Percentiles rank a stretch among this genome's conserved stretches.
Conservation (phyloP, 2,888 invertebrate species). For the Drosophila mercatorum region DNA sequence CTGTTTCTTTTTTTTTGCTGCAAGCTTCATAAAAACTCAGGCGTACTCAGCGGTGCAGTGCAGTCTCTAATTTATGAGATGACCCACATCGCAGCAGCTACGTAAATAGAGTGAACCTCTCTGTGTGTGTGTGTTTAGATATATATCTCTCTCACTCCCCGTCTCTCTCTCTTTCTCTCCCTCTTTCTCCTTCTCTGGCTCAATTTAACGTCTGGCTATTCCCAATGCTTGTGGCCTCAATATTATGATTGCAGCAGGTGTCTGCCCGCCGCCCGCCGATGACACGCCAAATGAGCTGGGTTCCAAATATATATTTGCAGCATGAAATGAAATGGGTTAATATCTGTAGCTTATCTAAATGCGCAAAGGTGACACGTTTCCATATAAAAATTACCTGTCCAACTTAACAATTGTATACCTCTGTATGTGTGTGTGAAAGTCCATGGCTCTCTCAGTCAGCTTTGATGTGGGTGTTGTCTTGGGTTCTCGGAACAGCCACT, state of each 20-base stretch:
- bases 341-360: constrained; percentile 25
- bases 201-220: constrained; percentile 8
- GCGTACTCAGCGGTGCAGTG: neutral
- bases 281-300: constrained; percentile 23
- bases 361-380: constrained; percentile 17
- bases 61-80: constrained; percentile 8
- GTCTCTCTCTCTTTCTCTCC: too few species aligned
- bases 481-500: too few species aligned
- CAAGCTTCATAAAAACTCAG: constrained; percentile 4
- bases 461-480: constrained; percentile 2
- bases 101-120: neutral
- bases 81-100: constrained; percentile 8
- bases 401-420: neutral
- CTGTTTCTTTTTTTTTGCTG: neutral
- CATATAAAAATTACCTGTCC: constrained; percentile 6
- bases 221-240: constrained; percentile 8
- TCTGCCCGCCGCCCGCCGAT: neutral
- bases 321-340: constrained; percentile 28
- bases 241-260: constrained; percentile 11
- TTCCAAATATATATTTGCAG: constrained; percentile 6
- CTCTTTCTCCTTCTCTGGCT: too few species aligned
- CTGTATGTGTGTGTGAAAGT: neutral
- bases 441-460: neutral
- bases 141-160: neutral
- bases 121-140: neutral